Evolutionary conservation across 2,888 invertebrate species (phyloP), one percentile per base, ranked within the genome.

Genomic region (Corbicula japonica): DNA sequence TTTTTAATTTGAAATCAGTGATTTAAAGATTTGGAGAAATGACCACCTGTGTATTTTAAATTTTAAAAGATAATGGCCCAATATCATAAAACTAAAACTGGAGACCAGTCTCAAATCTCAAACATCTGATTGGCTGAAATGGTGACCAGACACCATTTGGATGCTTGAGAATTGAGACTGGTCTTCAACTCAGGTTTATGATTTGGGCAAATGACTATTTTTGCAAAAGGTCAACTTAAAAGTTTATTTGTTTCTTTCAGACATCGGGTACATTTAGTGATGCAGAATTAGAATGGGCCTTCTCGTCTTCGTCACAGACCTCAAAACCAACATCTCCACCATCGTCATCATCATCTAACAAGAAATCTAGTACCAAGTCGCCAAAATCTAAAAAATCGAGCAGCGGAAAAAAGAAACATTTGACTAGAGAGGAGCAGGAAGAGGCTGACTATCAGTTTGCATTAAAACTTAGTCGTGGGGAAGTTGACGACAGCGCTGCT

Each of bases 221-320:
- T 41, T 41, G 10, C 18, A 41, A 12, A 41, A 41, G 12, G 10
- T 10, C 18, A 41, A 12, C 10, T 41, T 12, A 41, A 41, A 41
- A 41, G 18, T 12, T 12, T 41, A 41, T 41, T 18, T 41, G 10
- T 23, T 35, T 60, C 26, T 65, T 65, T 34, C 52, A 65, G 65
- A 72, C 62, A 58, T 77, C 79, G 12, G 70, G 70, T 61, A 54
- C 72, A 60, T 75, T 76, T 34, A 76, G 83, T 66, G 79, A 79
- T 32, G 82, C 78, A 28, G 83, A 83, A 50, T 48, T 71, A 38
- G 70, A 70, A n/a, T 83, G 83, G 83, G 76, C 83, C 18, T 78
- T 82, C 28, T 34, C 79, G 15, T 75, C 75, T 32, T 65, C 70
- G 10, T 8, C 70, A 60, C 12, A 46, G 35, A 23, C 48, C 21